Percentiles rank a stretch among this genome's conserved stretches.
Evolutionary conservation across 1,140 invertebrate genomes (phyloP).

Genomic region (Drosophila pseudoobscura): DNA sequence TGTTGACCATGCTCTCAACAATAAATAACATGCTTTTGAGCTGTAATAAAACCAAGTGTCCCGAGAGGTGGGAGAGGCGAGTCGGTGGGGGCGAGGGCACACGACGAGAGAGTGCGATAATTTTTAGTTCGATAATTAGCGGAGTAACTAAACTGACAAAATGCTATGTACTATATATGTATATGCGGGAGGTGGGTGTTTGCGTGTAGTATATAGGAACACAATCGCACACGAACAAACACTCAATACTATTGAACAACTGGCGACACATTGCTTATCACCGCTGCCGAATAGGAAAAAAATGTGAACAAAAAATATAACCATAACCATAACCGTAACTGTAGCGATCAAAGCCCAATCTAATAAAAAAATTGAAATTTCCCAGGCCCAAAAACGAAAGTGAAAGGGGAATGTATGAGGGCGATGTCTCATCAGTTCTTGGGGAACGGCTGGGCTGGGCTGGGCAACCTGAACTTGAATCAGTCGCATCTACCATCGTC

Average conservation of each 20-base stretch:
- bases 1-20: conserved; percentile 38
- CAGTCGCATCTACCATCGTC: conserved; percentile 9
- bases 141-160: conserved; percentile 57
- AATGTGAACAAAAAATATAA: conserved; percentile 26
- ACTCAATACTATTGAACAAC: conserved; percentile 24
- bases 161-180: conserved; percentile 11
- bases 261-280: conserved; percentile 73
- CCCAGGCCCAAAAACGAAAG: not conserved
- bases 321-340: conserved; percentile 12
- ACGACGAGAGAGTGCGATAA: conserved; percentile 30
- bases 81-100: not conserved
- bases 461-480: conserved; percentile 15
- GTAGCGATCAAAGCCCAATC: conserved; percentile 31
- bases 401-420: not conserved
- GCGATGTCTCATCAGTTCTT: not conserved
- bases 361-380: conserved; percentile 51
- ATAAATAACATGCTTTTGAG: conserved; percentile 69
- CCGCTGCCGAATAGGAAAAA: conserved; percentile 39
- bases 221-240: conserved; percentile 23
- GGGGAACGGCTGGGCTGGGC: too few relatives aligned
- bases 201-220: conserved; percentile 9
- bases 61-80: not conserved
- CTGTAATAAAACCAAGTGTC: conserved; percentile 34
- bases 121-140: conserved; percentile 72
- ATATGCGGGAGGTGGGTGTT: not conserved